Evolutionary conservation across 2,113 vertebrate species (phyloP), one percentile per base, ranked within the genome.

Genomic region (Prochilodus magdalenae): DNA sequence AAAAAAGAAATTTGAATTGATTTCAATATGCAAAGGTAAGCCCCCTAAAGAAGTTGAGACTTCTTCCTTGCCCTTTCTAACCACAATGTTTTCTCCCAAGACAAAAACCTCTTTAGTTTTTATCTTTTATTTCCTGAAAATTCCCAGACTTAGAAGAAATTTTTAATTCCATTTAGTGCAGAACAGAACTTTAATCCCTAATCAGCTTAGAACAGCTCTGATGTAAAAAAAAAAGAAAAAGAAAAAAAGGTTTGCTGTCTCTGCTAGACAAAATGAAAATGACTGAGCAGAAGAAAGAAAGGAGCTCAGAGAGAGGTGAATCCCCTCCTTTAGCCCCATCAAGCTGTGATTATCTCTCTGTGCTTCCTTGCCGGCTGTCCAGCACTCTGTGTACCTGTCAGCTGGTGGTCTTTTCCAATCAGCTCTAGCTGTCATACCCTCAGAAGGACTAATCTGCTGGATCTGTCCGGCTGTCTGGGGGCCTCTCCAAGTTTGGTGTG

Each of bases 381-480:
- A 30, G 49, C 27, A 70, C 49, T 71, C 22, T 71, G 71, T 80
- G 67, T 83, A 79, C 63, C 77, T 88, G 84, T 86, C 87, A 82
- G 82, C 62, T 47, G 70, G 71, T 73, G 67, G 76, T 70, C 29
- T 74, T 83, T 73, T 82, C 79, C 81, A 57, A 82, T 86, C 82
- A 83, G 55, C 62, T 33, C 15, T 66, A 75, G 77, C 84, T 87
- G 85, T 85, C 85, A 80, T 81, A 59, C 77, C 53, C 71, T 81
- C 62, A 22, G 70, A 82, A 65, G 63, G 59, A 75, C 51, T 77
- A 84, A 87, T 87, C 75, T 84, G 75, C 70, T 66, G 44, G 71
- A 79, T 82, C 67, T 78, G 83, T 84, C 71, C 44, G 26, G 51
- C 69, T 70, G 83, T 80, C 75, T 79, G 67, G 60, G 63, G 63